Percentiles rank a stretch among this genome's conserved stretches.
These are phyloP conservation scores for Hycleus phaleratus DNA, from an alignment of 1,140 invertebrate species.

Conservation along the genomic window DNA sequence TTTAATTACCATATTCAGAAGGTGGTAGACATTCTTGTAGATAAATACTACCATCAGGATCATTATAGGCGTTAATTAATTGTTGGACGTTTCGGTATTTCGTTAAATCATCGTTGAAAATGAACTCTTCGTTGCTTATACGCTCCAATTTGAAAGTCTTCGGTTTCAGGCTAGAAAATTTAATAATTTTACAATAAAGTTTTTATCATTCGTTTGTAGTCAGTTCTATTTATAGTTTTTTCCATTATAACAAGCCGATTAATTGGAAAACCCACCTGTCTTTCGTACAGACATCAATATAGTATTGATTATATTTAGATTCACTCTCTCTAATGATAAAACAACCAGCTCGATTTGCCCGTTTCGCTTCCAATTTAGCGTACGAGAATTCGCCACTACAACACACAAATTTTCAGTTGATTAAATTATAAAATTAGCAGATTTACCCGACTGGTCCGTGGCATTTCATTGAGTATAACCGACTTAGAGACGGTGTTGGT, in stretches of 20 bases:
- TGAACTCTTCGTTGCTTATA: constrained; percentile 42
- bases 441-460: constrained; percentile 72
- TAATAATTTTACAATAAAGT: constrained; percentile 7
- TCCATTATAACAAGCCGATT: too few relatives aligned
- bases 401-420: constrained; percentile 25
- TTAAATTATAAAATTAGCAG: neutral
- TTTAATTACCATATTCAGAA: constrained; percentile 68
- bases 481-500: constrained; percentile 64
- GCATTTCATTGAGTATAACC: constrained; percentile 66
- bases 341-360: constrained; percentile 62
- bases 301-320: constrained; percentile 66
- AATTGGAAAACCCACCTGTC: constrained; percentile 45
- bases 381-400: constrained; percentile 73
- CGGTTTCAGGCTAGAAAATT: constrained; percentile 50
- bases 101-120: constrained; percentile 44
- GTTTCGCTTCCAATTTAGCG: constrained; percentile 70
- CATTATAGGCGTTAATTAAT: constrained; percentile 53
- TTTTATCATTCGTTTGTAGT: neutral
- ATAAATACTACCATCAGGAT: constrained; percentile 49
- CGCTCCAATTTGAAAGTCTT: constrained; percentile 62
- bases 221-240: too few relatives aligned
- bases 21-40: constrained; percentile 70
- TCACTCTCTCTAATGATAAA: constrained; percentile 77
- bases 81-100: constrained; percentile 55
- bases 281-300: constrained; percentile 70